phyloP scores from a whole-genome alignment of 2,888 invertebrate genomes.

The Morpho achilles region DNA sequence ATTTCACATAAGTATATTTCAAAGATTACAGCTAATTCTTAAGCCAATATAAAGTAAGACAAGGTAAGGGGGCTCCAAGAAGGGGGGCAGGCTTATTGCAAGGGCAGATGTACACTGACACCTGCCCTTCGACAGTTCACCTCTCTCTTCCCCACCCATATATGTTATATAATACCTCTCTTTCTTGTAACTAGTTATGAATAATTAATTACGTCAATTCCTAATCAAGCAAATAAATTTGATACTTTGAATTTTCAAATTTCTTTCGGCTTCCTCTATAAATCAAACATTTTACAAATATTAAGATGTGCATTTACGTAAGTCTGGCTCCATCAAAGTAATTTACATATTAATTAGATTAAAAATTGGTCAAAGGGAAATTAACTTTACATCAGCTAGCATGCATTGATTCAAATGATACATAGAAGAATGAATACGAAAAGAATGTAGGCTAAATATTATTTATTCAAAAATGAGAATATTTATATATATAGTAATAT shows the following conservation, averaged over 20 bases:
- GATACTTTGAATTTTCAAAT: conserved; percentile 22
- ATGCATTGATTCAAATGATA: too few species aligned
- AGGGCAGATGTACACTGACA: conserved; percentile 65
- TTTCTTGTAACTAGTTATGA: conserved; percentile 38
- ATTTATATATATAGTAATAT: too few species aligned
- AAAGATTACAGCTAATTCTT: conserved; percentile 14
- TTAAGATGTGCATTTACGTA: conserved; percentile 9
- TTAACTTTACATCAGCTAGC: too few species aligned
- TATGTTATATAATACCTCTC: conserved; percentile 33
- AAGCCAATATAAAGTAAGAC: conserved; percentile 24
- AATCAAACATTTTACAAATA: conserved; percentile 18
- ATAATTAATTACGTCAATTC: conserved; percentile 34
- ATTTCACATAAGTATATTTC: not conserved
- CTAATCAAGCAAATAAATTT: conserved; percentile 34
- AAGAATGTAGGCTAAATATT: too few species aligned
- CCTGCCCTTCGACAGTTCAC: conserved; percentile 56
- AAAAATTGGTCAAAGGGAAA: conserved; percentile 14
- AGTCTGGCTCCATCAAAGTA: conserved; percentile 10
- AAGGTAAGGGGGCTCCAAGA: conserved; percentile 36
- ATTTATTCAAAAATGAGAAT: too few species aligned
- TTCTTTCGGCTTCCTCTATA: conserved; percentile 16
- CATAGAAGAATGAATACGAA: too few species aligned
- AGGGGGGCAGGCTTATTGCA: conserved; percentile 42
- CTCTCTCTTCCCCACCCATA: conserved; percentile 43
- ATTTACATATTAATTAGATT: conserved; percentile 23